A percentile compares a stretch with the other conserved stretches of the same genome.
These are phyloP conservation scores for Cylas formicarius DNA, from an alignment of 1,140 invertebrate species.

Conservation along the genomic window DNA sequence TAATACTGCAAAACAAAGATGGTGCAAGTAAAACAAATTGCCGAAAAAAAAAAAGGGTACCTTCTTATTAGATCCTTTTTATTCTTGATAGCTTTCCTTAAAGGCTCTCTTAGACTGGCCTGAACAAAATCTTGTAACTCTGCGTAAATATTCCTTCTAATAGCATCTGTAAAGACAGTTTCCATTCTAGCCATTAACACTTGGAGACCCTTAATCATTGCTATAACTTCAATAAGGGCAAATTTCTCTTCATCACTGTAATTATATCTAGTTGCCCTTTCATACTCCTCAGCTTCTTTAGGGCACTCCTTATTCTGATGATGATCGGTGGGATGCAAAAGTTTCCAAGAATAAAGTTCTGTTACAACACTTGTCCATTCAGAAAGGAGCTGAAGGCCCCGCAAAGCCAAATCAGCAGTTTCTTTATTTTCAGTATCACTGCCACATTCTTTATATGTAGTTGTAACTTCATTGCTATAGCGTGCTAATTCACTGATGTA, in stretches of 20 bases:
- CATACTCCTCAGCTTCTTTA: constrained; percentile 97
- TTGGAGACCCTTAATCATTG: constrained; percentile 99
- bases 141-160: constrained; percentile 89
- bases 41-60: constrained; percentile 41
- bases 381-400: constrained; percentile 88
- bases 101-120: constrained; percentile 78
- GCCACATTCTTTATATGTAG: constrained; percentile 87
- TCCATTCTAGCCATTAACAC: constrained; percentile 97
- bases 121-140: constrained; percentile 98
- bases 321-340: constrained; percentile 95
- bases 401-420: constrained; percentile 82
- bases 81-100: constrained; percentile 95
- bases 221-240: constrained; percentile 96
- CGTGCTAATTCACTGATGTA: constrained; percentile 95
- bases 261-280: constrained; percentile 96
- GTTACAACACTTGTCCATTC: constrained; percentile 97
- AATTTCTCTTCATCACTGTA: constrained; percentile 97
- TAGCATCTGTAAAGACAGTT: constrained; percentile 94
- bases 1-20: constrained; percentile 59
- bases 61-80: constrained; percentile 94
- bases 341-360: constrained; percentile 97
- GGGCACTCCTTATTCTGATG: constrained; percentile 95
- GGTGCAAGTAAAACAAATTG: constrained; percentile 6
- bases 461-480: constrained; percentile 91
- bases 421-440: constrained; percentile 91